These are phyloP conservation scores for Caenorhabditis elegans DNA, from an alignment of 1,140 invertebrate genomes.

Conservation along the genomic window WBcel235 BX284603.4:9677501-9678000, in stretches of 20 bases:
- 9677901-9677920: constrained; percentile 57
- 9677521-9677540: constrained; percentile 66
- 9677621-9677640: constrained; percentile 48
- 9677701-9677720: constrained; percentile 60
- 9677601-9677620: background rate
- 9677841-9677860: constrained; percentile 63
- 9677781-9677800: background rate
- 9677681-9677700: constrained; percentile 65
- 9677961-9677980: background rate
- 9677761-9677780: background rate
- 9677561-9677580: constrained; percentile 57
- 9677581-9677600: constrained; percentile 40
- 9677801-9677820: no score
- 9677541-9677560: constrained; percentile 66
- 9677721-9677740: constrained; percentile 50
- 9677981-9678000: constrained; percentile 48
- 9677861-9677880: constrained; percentile 64
- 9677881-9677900: constrained; percentile 62
- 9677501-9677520: constrained; percentile 52
- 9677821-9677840: constrained; percentile 51
- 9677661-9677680: constrained; percentile 60
- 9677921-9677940: constrained; percentile 47
- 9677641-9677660: constrained; percentile 63
- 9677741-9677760: constrained; percentile 55
- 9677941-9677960: constrained; percentile 19